Conservation (phyloP, 2,797 vertebrate genomes). For the Sarcophilus harrisii region DNA sequence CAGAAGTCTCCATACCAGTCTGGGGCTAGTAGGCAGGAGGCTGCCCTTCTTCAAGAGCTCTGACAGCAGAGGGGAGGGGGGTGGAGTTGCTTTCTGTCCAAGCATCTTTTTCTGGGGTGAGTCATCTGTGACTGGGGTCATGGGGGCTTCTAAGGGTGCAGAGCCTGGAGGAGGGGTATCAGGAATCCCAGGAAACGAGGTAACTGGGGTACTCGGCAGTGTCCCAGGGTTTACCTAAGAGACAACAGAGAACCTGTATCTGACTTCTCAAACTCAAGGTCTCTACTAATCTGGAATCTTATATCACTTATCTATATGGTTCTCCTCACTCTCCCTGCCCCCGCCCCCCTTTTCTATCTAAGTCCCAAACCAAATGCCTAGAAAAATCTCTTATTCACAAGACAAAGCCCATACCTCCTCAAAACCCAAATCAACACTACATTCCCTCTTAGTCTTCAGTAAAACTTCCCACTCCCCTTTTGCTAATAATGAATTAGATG, state of each 20-base stretch:
- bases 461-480: conserved; percentile 56
- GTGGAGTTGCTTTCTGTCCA: conserved; percentile 96
- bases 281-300: conserved; percentile 72
- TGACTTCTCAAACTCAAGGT: conserved; percentile 79
- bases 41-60: conserved; percentile 98
- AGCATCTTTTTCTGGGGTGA: conserved; percentile 95
- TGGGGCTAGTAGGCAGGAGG: conserved; percentile 95
- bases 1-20: conserved; percentile 94
- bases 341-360: not conserved
- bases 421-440: conserved; percentile 38
- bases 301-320: conserved; percentile 63
- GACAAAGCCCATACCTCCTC: conserved; percentile 5
- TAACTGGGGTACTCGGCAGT: conserved; percentile 91
- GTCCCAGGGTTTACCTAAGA: conserved; percentile 88
- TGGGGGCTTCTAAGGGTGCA: conserved; percentile 88
- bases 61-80: conserved; percentile 97
- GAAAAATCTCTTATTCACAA: conserved; percentile 55
- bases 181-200: conserved; percentile 92
- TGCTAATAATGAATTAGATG: conserved; percentile 56
- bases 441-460: conserved; percentile 50
- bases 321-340: conserved; percentile 14
- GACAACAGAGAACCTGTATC: conserved; percentile 86
- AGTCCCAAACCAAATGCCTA: conserved; percentile 70
- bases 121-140: conserved; percentile 93
- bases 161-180: conserved; percentile 90